These are phyloP conservation scores for Phrynosoma platyrhinos DNA, from an alignment of 2,113 vertebrate genomes.

Conservation along the genomic window DNA sequence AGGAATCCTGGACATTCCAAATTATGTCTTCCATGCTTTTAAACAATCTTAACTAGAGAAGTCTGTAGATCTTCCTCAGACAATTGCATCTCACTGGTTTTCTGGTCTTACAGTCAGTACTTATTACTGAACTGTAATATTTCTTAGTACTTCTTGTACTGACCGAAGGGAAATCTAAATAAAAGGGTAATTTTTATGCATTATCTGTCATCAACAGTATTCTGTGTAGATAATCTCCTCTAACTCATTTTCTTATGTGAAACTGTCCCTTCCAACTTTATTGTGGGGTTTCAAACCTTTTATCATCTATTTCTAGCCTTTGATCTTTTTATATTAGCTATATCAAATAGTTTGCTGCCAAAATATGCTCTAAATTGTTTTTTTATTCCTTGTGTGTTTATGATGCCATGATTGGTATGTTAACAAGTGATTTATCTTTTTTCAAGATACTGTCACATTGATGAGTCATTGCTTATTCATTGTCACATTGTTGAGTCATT, in stretches of 20 bases:
- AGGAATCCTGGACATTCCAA: too few relatives aligned
- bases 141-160: too few relatives aligned
- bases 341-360: neutral
- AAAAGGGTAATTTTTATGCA: too few relatives aligned
- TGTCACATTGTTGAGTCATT: neutral
- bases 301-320: neutral
- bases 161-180: too few relatives aligned
- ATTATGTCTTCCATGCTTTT: too few relatives aligned
- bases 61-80: too few relatives aligned
- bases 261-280: neutral
- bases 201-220: too few relatives aligned
- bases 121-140: too few relatives aligned
- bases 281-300: neutral
- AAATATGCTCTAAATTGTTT: neutral
- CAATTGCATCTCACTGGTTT: too few relatives aligned
- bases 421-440: conserved; percentile 1
- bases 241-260: neutral
- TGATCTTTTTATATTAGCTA: neutral
- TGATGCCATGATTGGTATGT: neutral
- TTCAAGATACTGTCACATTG: neutral
- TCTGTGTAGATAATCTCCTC: neutral
- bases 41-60: too few relatives aligned
- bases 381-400: neutral
- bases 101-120: too few relatives aligned
- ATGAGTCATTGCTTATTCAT: neutral